These are phyloP conservation scores for Alosa sapidissima DNA, from an alignment of 2,797 vertebrate species.

Conservation along the genomic window DNA sequence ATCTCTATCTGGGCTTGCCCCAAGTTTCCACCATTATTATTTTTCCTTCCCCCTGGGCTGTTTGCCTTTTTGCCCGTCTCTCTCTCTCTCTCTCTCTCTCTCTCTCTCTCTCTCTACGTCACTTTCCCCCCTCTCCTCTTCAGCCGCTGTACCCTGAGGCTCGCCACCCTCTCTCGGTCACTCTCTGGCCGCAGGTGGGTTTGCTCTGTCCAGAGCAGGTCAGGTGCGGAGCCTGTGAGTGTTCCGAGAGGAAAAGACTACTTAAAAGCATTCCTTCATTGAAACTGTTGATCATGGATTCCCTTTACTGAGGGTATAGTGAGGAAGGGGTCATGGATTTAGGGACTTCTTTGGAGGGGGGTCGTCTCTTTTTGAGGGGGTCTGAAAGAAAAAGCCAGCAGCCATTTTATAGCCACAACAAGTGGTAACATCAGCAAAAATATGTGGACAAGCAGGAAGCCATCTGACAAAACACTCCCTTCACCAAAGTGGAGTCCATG, in stretches of 20 bases:
- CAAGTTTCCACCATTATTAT: neutral
- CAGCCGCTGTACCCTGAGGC: neutral
- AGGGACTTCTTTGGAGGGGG: neutral
- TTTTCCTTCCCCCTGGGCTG: neutral
- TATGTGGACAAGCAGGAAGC: neutral
- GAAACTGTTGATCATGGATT: constrained; percentile 9
- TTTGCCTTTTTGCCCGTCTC: neutral
- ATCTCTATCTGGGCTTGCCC: neutral
- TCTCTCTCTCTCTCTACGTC: neutral
- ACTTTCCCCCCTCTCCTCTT: neutral
- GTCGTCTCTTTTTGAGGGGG: neutral
- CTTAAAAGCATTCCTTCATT: constrained; percentile 23
- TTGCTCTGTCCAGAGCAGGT: neutral
- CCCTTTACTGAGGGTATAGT: neutral
- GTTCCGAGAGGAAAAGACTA: neutral
- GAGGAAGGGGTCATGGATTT: neutral
- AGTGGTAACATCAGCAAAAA: constrained; percentile 17
- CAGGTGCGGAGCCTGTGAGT: neutral
- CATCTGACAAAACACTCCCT: neutral
- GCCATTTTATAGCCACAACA: neutral
- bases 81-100: neutral
- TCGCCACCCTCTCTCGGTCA: neutral
- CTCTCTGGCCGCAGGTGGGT: neutral
- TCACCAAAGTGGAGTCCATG: constrained; percentile 8
- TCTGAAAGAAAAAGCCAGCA: neutral